Evolutionary conservation across 2,888 invertebrate species (phyloP).

Genomic region (Halictus quadricinctus): DNA sequence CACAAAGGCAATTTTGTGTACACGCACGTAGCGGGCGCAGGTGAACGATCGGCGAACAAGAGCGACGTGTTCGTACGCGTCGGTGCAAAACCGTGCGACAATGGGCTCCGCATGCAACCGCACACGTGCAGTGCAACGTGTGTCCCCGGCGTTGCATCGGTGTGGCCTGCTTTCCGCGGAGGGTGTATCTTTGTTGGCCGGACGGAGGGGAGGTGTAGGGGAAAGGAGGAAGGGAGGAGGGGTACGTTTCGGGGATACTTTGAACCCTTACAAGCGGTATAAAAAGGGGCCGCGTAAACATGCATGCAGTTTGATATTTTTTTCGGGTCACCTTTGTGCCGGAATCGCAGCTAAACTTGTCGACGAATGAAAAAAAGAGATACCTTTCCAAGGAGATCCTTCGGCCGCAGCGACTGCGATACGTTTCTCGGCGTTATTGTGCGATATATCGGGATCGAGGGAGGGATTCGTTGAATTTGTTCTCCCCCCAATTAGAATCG

Average conservation of each 20-base stretch:
- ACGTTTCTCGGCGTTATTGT: neutral
- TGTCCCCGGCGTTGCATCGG: neutral
- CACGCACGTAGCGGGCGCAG: neutral
- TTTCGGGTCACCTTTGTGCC: neutral
- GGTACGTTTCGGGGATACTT: conserved; percentile 3
- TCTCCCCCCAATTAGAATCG: neutral
- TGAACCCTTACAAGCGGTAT: conserved; percentile 24
- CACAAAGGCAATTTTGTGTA: neutral
- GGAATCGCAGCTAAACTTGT: neutral
- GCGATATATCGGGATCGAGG: neutral
- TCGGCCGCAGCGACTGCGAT: neutral
- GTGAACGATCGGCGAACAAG: conserved; percentile 8
- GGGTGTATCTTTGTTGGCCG: conserved; percentile 18
- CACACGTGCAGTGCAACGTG: conserved; percentile 21
- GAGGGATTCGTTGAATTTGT: neutral
- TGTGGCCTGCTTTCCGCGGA: conserved; percentile 33
- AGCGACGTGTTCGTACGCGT: neutral
- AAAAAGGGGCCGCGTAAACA: neutral
- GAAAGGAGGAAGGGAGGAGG: neutral
- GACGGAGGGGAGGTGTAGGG: too few species aligned
- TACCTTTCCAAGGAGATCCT: neutral
- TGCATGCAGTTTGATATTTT: neutral
- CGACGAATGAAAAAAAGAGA: neutral
- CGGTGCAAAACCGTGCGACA: conserved; percentile 30
- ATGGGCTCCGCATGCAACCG: conserved; percentile 37